phyloP scores from a whole-genome alignment of 2,113 vertebrate species.

The Aramus guarauna region DNA sequence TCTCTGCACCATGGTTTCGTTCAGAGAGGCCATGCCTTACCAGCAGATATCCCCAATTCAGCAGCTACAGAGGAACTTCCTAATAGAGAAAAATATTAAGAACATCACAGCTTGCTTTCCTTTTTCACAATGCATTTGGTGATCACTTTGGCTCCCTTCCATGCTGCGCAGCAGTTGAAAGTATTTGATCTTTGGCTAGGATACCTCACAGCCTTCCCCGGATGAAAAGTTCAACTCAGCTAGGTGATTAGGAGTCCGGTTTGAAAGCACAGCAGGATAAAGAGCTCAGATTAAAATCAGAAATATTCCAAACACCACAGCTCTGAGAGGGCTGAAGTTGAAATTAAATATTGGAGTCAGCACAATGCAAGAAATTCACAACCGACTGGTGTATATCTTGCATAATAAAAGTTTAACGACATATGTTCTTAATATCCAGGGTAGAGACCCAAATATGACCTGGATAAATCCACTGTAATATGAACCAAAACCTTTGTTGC shows the following conservation, averaged over 20 bases:
- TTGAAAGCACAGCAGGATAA: constrained; percentile 60
- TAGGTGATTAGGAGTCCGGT: constrained; percentile 35
- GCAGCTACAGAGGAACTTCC: neutral
- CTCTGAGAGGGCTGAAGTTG: constrained; percentile 8
- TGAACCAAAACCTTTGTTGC: neutral
- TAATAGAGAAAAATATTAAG: neutral
- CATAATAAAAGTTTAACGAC: constrained; percentile 65
- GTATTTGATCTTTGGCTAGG: constrained; percentile 47
- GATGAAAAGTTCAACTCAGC: constrained; percentile 39
- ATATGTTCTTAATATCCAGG: constrained; percentile 61
- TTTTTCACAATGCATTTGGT: neutral
- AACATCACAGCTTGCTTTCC: neutral
- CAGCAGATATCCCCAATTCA: neutral
- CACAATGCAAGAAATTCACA: constrained; percentile 58
- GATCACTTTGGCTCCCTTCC: neutral
- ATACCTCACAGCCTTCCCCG: constrained; percentile 17
- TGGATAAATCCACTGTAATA: constrained; percentile 28
- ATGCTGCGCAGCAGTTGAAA: constrained; percentile 35
- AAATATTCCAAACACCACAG: constrained; percentile 48
- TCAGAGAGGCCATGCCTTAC: neutral
- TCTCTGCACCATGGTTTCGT: neutral
- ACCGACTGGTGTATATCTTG: constrained; percentile 42
- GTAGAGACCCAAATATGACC: constrained; percentile 55
- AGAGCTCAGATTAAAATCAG: constrained; percentile 61
- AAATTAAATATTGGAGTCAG: constrained; percentile 61